Evolutionary conservation across 2,797 vertebrate species (phyloP), one percentile per base, ranked within the genome.

Genomic region (Coreius guichenoti): DNA sequence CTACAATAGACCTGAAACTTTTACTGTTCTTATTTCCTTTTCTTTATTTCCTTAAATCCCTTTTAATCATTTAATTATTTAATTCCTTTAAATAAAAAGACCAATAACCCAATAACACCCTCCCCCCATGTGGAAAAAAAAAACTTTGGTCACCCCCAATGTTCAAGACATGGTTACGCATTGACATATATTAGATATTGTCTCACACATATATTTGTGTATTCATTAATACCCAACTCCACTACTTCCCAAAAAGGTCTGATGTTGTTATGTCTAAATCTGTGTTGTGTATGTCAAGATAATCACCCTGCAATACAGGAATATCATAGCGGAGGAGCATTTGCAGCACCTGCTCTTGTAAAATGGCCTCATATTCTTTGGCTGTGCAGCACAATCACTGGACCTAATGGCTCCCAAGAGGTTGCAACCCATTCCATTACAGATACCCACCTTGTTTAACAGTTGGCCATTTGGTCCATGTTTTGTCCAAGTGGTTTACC

Each of bases 401-500:
- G 31, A 79, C 65, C 49, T 72, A 78, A 84, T 78, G 36, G 54
- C 36, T 72, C 75, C 83, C 67, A 72, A 13, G 67, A 79, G 75
- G 36, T 56, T 51, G 13, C 49, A 79, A 26, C 54, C 49, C 54
- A 58, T 68, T 70, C 65, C 67, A 72, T 72, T 72, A 72, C 49
- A 70, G 36, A 56, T 78, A 54, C 33, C 63, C 47, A 47, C 36
- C 13, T 13, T 70, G 9, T 70, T 84, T 79, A 78, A 72, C 83
- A 70, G 39, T 84, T 83, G 61, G 61, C 31, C 45, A 33, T 76
- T 76, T 49, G 26, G 19, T 72, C 39, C 33, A 84, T 26, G 49
- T 84, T 84, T 79, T 78, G 75, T 79, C 61, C 83, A 78, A 84
- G 65, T 79, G 39, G 75, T 84, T 84, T 79, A 79, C 39, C 51